Conservation (phyloP, 2,797 vertebrate genomes). For the Phoeniculus purpureus region DNA sequence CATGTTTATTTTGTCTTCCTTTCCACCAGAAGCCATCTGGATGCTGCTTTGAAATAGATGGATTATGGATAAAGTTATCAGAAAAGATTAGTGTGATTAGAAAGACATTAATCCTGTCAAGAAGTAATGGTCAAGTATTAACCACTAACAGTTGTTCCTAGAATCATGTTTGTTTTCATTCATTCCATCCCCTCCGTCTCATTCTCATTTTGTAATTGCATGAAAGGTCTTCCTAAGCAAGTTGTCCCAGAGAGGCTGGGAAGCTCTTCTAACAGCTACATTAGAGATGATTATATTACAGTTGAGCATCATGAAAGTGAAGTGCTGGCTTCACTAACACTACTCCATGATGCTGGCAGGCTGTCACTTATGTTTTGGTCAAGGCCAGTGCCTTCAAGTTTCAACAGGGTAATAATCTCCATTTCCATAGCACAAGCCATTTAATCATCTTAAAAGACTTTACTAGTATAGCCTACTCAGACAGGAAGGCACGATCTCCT, state of each 20-base stretch:
- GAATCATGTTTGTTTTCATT: slow-evolving; percentile 64
- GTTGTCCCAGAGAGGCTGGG: slow-evolving; percentile 11
- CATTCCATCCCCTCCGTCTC: background rate
- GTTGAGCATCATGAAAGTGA: slow-evolving; percentile 14
- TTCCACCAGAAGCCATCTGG: slow-evolving; percentile 74
- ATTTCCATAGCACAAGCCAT: slow-evolving; percentile 6
- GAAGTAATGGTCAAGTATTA: slow-evolving; percentile 75
- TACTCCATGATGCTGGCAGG: background rate
- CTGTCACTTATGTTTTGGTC: background rate
- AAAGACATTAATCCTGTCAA: slow-evolving; percentile 73
- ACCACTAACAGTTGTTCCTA: slow-evolving; percentile 64
- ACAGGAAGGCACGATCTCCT: background rate
- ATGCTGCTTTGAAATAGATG: slow-evolving; percentile 68
- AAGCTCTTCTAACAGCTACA: slow-evolving; percentile 47
- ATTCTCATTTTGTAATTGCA: slow-evolving; percentile 71
- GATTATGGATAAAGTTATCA: slow-evolving; percentile 78
- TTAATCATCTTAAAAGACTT: slow-evolving; percentile 13
- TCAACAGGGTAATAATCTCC: background rate
- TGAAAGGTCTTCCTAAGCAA: slow-evolving; percentile 39
- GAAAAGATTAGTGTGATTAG: slow-evolving; percentile 76
- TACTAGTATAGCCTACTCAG: background rate
- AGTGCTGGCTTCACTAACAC: slow-evolving; percentile 45
- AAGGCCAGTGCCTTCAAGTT: slow-evolving; percentile 35
- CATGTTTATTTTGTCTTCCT: slow-evolving; percentile 59
- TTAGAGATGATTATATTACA: slow-evolving; percentile 57